Evolutionary conservation across 2,797 vertebrate genomes (phyloP).

Genomic region (Sebastes diploproa): DNA sequence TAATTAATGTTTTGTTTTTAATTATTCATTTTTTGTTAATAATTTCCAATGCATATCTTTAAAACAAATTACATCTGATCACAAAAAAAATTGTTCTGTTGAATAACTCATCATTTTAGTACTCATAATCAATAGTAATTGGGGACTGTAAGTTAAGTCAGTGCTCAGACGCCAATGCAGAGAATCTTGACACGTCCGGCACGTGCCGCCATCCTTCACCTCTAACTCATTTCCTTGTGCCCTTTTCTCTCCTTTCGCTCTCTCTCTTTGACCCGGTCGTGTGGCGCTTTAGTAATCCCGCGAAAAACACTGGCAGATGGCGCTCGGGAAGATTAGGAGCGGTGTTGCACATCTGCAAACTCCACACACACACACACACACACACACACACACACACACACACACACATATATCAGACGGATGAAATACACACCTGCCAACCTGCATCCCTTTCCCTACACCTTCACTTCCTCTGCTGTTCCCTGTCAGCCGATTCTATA

Average conservation of each 20-base stretch:
- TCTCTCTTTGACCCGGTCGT: slow-evolving; percentile 37
- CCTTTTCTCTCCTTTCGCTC: slow-evolving; percentile 11
- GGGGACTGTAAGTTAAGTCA: neutral
- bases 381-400: slow-evolving; percentile 1
- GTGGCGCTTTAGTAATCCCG: slow-evolving; percentile 55
- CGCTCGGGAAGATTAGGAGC: slow-evolving; percentile 55
- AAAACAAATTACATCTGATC: no score
- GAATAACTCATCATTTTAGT: neutral
- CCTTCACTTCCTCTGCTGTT: slow-evolving; percentile 14
- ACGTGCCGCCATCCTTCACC: neutral
- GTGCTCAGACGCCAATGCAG: neutral
- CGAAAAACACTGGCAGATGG: slow-evolving; percentile 78
- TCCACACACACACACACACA: slow-evolving; percentile 6
- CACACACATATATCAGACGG: neutral
- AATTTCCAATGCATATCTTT: no score
- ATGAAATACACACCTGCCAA: slow-evolving; percentile 26
- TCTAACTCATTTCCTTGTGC: slow-evolving; percentile 15
- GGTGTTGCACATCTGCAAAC: slow-evolving; percentile 67
- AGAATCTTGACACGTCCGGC: neutral
- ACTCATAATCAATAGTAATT: neutral
- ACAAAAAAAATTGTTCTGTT: neutral
- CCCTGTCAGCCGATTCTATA: neutral
- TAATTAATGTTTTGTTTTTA: no score
- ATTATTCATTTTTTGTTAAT: no score
- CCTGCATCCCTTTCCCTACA: neutral